Evolutionary conservation across 2,888 invertebrate species (phyloP).

Genomic region (Apotomis betuletana): DNA sequence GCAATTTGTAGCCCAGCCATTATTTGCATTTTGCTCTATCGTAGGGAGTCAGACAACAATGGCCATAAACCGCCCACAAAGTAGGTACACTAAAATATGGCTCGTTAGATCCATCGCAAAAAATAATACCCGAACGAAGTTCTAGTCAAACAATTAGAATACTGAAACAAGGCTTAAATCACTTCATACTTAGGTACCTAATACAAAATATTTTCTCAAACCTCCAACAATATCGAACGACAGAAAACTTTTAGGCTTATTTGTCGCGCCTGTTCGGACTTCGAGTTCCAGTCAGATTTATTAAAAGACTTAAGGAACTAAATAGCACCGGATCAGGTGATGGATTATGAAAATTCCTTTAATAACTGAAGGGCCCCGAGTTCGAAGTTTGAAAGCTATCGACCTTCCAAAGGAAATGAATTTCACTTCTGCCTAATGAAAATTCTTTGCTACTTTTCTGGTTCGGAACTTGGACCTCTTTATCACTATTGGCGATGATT

Average conservation of each 20-base stretch:
- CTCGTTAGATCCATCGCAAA: too few species aligned
- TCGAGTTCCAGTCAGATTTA: constrained; percentile 22
- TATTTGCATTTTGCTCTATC: too few species aligned
- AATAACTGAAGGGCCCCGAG: constrained; percentile 56
- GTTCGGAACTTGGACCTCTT: constrained; percentile 56
- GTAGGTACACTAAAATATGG: too few species aligned
- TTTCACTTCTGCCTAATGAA: constrained; percentile 78
- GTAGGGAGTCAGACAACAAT: too few species aligned
- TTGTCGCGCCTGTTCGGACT: constrained; percentile 6
- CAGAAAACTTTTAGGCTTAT: constrained; percentile 13
- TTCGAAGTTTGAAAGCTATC: constrained; percentile 57
- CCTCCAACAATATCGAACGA: background rate
- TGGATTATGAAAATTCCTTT: constrained; percentile 78
- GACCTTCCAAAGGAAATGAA: constrained; percentile 69
- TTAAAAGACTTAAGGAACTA: constrained; percentile 28
- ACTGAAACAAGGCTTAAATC: too few species aligned
- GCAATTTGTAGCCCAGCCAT: too few species aligned
- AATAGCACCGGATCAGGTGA: constrained; percentile 51
- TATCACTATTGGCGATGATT: constrained; percentile 8
- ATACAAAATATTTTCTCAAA: background rate
- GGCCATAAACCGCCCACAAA: too few species aligned
- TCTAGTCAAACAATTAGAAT: too few species aligned
- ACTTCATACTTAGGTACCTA: too few species aligned
- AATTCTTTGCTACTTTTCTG: constrained; percentile 71
- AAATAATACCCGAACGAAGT: too few species aligned